phyloP scores from a whole-genome alignment of 2,113 vertebrate species.

The Pithys albifrons region DNA sequence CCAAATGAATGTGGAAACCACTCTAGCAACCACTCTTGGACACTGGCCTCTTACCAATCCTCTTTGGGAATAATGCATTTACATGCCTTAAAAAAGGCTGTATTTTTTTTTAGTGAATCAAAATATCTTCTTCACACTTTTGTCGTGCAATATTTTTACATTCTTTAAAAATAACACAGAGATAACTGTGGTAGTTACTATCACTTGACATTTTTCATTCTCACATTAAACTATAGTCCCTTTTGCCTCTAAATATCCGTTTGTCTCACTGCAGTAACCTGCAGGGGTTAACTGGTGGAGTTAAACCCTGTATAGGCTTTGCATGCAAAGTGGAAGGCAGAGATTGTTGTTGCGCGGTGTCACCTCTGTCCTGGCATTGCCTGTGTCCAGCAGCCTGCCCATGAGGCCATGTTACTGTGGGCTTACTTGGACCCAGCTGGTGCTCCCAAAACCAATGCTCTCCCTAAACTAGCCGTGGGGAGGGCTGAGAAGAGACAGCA shows the following conservation, averaged over 20 bases:
- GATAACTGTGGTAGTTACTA: background rate
- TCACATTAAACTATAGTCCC: background rate
- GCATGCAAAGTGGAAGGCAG: background rate
- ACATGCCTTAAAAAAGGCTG: background rate
- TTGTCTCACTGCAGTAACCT: background rate
- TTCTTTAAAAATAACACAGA: background rate
- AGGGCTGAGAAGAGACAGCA: background rate
- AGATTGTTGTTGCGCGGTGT: fast-evolving
- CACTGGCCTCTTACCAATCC: background rate
- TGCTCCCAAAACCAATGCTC: fast-evolving
- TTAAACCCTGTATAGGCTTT: background rate
- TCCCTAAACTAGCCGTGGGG: background rate
- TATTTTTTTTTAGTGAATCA: background rate
- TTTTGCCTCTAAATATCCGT: background rate
- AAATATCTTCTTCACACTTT: background rate
- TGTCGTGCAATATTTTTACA: background rate
- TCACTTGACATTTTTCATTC: background rate
- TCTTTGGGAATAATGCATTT: background rate
- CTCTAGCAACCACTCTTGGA: background rate
- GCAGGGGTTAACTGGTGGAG: background rate
- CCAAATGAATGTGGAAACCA: background rate
- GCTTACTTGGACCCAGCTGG: constrained; percentile 22
- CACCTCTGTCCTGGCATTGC: background rate
- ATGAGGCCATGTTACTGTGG: fast-evolving
- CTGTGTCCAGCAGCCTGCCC: background rate